Evolutionary conservation across 2,888 invertebrate genomes (phyloP), one percentile per base, ranked within the genome.

Genomic region (Helobdella robusta): DNA sequence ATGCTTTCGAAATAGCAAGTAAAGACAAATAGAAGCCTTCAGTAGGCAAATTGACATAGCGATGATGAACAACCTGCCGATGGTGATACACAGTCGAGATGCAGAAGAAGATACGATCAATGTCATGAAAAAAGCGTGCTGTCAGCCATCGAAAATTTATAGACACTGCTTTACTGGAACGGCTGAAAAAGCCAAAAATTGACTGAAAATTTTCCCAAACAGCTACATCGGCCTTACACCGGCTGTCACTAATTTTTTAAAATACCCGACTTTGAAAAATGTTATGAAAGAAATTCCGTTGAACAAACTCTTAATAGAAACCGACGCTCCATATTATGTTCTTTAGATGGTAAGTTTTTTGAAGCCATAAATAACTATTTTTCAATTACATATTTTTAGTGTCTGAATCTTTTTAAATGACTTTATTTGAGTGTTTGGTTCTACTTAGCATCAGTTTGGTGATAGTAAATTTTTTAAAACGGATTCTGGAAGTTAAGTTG

Each of bases 281-380:
- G 77, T 80, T 11, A 78, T 79, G 15, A 66, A 71, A 28, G 69
- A 73, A 1, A 74, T 82, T 35, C 80, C 81, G 1, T 73, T 82
- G 2, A 71, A 79, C 58, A 70, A 78, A 52, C 74, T 82, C 2
- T 74, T 82, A 6, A 72, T 82, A 2, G 82, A 82, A 73, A 82
- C 82, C 1, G 82, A 82, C 73, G 77, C 82, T 0, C 82, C 82
- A 1, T 82, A 81, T 69, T 82, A 82, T 73, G 66, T 80, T 20
- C 82, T 82, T 5, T 66, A 71, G 68, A 66, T 66, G 67, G 75
- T 77, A 56, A 70, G 73, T 71, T n/a, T n/a, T 40, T 40, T 40
- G n/a, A n/a, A n/a, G n/a, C n/a, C n/a, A n/a, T n/a, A n/a, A n/a
- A n/a, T n/a, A n/a, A n/a, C n/a, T n/a, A n/a, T n/a, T n/a, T n/a